Base-by-base conservation (phyloP, 2,113 vertebrate species). In the Bos indicus region DNA sequence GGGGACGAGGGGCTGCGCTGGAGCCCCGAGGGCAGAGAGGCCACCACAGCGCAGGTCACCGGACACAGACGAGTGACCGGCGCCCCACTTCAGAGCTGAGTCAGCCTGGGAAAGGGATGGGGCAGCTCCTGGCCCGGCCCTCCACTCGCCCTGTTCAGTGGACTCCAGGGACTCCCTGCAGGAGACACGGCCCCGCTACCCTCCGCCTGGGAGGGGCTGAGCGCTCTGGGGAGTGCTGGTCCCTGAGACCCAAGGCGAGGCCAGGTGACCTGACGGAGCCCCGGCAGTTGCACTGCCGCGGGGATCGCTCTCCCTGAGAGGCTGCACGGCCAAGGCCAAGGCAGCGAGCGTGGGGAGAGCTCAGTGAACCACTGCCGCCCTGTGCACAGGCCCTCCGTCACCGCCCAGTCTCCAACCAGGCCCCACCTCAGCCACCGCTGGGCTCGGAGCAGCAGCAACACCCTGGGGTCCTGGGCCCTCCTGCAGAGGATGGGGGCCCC, bases 391-490 rank as follows among this genome's bases (percentile, higher is more conserved):
- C 28, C 26, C 13, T 25, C 26, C 14, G 4, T 15, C 26, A 4
- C 10, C 7, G 0, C 13, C 19, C 33, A 17, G 82, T 1, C 28
- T 54, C 9, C n/a, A 71, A 17, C 56, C 19, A 71, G 19, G 67
- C 30, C 6, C 51, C 13, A 43, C 17, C 15, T 14, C 48, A 13
- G 33, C 54, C 21, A 12, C 85, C 3, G 2, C 43, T 33, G 19
- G 67, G 67, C 56, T 33, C 7, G 0, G 33, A 23, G 0, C 9
- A 3, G 26, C 56, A 30, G 56, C 11, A 4, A 2, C 0, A 2
- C 25, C 11, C 12, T 3, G 1, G 40, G 43, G 11, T 6, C 33
- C 52, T 3, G 4, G 30, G 85, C 15, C 52, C 83, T 54, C 0
- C 40, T 7, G 26, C 33, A 11, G 7, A 43, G 19, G 26, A 7